A percentile compares a stretch with the other conserved stretches of the same genome.
Conservation (phyloP, 1,140 invertebrate species). For the Drosophila sproati region DNA sequence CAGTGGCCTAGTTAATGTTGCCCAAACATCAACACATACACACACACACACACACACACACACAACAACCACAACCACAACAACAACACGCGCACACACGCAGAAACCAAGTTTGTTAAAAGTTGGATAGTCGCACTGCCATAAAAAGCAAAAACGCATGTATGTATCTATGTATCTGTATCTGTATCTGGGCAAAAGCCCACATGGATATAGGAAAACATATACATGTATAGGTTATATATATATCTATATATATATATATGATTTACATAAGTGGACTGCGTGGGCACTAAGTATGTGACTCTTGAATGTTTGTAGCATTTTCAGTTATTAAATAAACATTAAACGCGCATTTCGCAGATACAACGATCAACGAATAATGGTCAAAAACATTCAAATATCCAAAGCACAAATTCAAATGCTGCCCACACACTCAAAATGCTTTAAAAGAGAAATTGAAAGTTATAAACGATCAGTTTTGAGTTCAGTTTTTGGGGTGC, state of each 20-base stretch:
- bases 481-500: neutral
- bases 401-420: slow-evolving; percentile 34
- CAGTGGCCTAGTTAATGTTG: slow-evolving; percentile 74
- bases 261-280: slow-evolving; percentile 50
- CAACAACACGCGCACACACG: no score
- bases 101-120: slow-evolving; percentile 53
- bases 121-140: slow-evolving; percentile 50
- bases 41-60: neutral
- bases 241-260: neutral
- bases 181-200: slow-evolving; percentile 20
- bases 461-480: slow-evolving; percentile 23
- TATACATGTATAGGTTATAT: slow-evolving; percentile 11
- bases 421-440: slow-evolving; percentile 28
- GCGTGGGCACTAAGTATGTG: slow-evolving; percentile 78
- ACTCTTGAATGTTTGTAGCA: slow-evolving; percentile 62
- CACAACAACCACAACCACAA: slow-evolving; percentile 19
- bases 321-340: slow-evolving; percentile 70
- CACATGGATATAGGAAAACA: slow-evolving; percentile 29
- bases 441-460: slow-evolving; percentile 46
- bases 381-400: slow-evolving; percentile 17
- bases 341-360: slow-evolving; percentile 54
- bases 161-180: slow-evolving; percentile 11
- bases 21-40: slow-evolving; percentile 45
- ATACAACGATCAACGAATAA: slow-evolving; percentile 12
- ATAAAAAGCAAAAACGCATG: slow-evolving; percentile 65